Base-by-base conservation (phyloP, 2,113 vertebrate species). In the Sigmodon hispidus region DNA sequence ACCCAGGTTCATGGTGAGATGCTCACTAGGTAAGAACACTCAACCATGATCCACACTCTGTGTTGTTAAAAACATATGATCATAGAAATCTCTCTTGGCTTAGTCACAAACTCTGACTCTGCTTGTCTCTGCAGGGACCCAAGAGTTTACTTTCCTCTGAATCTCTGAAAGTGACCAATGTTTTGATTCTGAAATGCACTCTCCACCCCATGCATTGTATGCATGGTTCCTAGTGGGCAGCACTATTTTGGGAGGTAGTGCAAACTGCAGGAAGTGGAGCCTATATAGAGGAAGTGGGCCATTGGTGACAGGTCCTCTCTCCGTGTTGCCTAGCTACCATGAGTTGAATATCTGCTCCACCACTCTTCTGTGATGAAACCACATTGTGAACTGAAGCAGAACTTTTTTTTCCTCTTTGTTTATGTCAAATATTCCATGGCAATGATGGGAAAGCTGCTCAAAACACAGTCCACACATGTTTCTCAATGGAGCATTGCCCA, bases 1-100 rank as follows among this genome's bases (percentile, higher is more conserved):
- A 88, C 16, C 16, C 1, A 75, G 3, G 22, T 93, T 96, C 90
- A 91, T 92, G 84, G 80, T 50, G 55, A 95, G 75, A 79, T 67
- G 36, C 45, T 40, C 0, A 21, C 29, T 75, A 12, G 9, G 13
- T 94, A 48, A 88, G 24, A 15, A 1, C 83, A 92, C 9, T 72
- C 21, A 70, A 8, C 8, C 2, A 16, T 55, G 83, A 83, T 31
- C 72, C 48, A 85, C 48, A 85, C 67, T 61, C 63, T 16, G 77
- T 22, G 21, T 8, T 76, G 17, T 13, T 17, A 73, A 55, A 83
- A 79, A n/a, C 65, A 5, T 31, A 45, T 59, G 67, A 69, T 29
- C 21, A 22, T 34, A 26, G 36, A 31, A 21, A 69, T 8, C 5
- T n/a, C 12, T 89, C 16, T n/a, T 89, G 57, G 17, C 67, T 79